Evolutionary conservation across 2,888 invertebrate genomes (phyloP), one percentile per base, ranked within the genome.

Genomic region (Sarcophaga carnaria): DNA sequence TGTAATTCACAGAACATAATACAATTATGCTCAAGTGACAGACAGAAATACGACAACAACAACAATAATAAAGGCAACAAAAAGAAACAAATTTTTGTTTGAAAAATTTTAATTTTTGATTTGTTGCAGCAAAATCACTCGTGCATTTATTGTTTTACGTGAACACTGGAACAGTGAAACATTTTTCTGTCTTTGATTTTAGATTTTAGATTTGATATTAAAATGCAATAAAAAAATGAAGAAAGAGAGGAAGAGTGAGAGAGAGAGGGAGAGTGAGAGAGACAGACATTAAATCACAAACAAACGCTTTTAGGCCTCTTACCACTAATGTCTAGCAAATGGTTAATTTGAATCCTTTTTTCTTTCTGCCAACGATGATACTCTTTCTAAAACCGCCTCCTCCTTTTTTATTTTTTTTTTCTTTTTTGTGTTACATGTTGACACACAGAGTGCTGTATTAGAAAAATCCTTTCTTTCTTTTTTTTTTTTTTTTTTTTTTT

Each of bases 101-200:
- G n/a, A n/a, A 25, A 54, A 25, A 54, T 79, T 83, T 70, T 75
- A 70, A 83, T 75, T 80, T 80, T 84, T 84, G 84, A 84, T 80
- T 80, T 84, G 66, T 84, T 60, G 17, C 54, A 66, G 11, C 67
- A 75, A 80, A 84, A 75, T 70, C 79, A 84, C 17, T 76, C 79
- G 70, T 83, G 83, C 79, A 27, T 59, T 79, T 69, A 75, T 76
- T 76, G 27, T 70, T 80, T 70, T 80, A 62, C 6, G 62, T 54
- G 74, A 62, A 64, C 70, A 76, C 70, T 70, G 59, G 47, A 76
- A 79, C 79, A 83, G 67, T 59, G 79, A 47, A 59, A 69, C 62
- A 66, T 1, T 75, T 27, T 62, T 63, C 14, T n/a, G 64, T 45
- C 20, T 63, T 60, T 70, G 70, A 60, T 60, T 66, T 71, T 72